Conservation (phyloP, 2,113 vertebrate genomes). For the Capreolus pygargus region DNA sequence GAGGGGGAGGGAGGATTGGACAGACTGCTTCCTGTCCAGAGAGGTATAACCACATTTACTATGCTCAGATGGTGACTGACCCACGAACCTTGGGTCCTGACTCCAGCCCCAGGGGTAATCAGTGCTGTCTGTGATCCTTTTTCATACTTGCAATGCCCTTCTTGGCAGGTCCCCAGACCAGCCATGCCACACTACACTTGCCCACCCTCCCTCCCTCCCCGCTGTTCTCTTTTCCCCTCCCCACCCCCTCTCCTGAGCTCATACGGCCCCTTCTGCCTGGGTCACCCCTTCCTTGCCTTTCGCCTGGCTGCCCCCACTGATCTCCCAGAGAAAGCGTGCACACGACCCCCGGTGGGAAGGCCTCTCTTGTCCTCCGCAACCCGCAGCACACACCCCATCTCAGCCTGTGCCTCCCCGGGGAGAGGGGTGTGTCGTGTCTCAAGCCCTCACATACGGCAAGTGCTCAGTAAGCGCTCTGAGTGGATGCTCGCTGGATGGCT, state of each 20-base stretch:
- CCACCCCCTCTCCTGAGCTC: not conserved
- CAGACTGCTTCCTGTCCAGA: accelerated
- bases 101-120: no score
- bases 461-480: accelerated
- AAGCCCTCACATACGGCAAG: not conserved
- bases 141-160: not conserved
- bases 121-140: not conserved
- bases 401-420: not conserved
- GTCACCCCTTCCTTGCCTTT: not conserved
- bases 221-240: accelerated
- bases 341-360: not conserved
- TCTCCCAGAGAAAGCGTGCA: not conserved
- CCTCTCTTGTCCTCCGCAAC: not conserved
- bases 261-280: no score
- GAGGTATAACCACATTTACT: accelerated
- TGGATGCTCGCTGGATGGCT: accelerated
- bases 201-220: not conserved
- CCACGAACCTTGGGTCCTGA: accelerated
- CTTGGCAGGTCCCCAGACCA: not conserved
- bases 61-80: not conserved
- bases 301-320: not conserved
- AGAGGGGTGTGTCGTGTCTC: accelerated
- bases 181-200: not conserved
- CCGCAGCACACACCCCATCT: not conserved
- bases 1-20: not conserved